These are phyloP conservation scores for Rostratula benghalensis DNA, from an alignment of 2,113 vertebrate genomes.

Conservation along the genomic window DNA sequence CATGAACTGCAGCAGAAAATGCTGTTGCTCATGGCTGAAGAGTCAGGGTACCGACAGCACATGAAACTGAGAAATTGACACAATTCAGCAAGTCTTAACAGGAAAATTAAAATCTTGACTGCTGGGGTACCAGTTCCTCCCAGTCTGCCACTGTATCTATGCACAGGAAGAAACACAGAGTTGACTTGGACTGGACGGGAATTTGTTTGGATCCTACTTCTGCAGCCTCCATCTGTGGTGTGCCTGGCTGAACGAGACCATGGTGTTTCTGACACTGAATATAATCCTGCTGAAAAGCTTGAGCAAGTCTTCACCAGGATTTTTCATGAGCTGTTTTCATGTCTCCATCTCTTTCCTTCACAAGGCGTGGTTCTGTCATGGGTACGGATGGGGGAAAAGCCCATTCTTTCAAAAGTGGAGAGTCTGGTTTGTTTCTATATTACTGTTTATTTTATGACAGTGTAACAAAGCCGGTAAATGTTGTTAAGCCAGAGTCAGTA, in stretches of 20 bases:
- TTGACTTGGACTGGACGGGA: neutral
- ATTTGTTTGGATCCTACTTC: neutral
- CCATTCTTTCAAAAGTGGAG: neutral
- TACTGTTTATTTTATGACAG: constrained; percentile 53
- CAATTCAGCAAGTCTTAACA: neutral
- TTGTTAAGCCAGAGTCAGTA: constrained; percentile 18
- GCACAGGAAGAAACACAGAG: neutral
- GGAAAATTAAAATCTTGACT: neutral
- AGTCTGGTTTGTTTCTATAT: constrained; percentile 43
- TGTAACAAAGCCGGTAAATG: constrained; percentile 30
- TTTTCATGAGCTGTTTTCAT: neutral
- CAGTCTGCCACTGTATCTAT: neutral
- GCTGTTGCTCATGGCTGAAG: neutral
- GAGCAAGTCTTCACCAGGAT: neutral
- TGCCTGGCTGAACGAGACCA: neutral
- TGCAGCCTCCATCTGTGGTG: neutral
- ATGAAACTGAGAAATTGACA: neutral
- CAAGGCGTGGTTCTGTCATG: neutral
- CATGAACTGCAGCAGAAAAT: neutral
- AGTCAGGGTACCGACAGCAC: neutral
- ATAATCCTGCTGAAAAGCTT: neutral
- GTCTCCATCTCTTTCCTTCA: neutral
- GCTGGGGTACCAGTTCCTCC: neutral
- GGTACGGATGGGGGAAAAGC: neutral
- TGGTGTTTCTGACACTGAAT: neutral